Conservation (phyloP, 2,888 invertebrate genomes). For the Lordiphosa fenestrarum region DNA sequence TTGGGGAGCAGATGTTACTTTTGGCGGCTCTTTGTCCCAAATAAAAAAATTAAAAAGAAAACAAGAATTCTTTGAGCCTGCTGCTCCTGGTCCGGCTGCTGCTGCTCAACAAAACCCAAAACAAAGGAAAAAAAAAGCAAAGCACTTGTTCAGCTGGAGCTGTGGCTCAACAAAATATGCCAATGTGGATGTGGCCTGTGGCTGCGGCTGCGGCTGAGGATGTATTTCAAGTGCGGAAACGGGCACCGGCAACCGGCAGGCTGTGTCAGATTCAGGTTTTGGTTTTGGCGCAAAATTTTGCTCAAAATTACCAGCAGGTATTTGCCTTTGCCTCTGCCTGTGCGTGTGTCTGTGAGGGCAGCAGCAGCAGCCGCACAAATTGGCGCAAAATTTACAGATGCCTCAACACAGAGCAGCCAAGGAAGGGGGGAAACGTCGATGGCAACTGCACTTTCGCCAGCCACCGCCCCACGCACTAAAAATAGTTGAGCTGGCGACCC, state of each 20-base stretch:
- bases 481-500: constrained; percentile 41
- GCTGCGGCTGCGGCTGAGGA: constrained; percentile 16
- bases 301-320: constrained; percentile 57
- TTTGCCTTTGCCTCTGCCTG: constrained; percentile 18
- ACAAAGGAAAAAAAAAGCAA: constrained; percentile 46
- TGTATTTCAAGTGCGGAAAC: constrained; percentile 36
- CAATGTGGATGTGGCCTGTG: constrained; percentile 12
- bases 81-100: constrained; percentile 25
- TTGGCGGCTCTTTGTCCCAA: constrained; percentile 28
- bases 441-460: neutral
- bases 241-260: constrained; percentile 27
- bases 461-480: constrained; percentile 42
- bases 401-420: constrained; percentile 29
- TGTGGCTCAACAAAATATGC: constrained; percentile 50
- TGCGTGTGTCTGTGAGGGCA: constrained; percentile 17
- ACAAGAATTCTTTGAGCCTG: constrained; percentile 42
- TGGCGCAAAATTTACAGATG: constrained; percentile 70
- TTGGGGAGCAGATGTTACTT: constrained; percentile 69
- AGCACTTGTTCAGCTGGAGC: constrained; percentile 60
- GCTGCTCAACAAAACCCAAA: constrained; percentile 39
- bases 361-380: constrained; percentile 57
- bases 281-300: constrained; percentile 65
- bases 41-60: constrained; percentile 10
- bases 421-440: constrained; percentile 1
- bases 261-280: constrained; percentile 65